phyloP scores from a whole-genome alignment of 2,888 invertebrate genomes.

The Cantharis nigra region DNA sequence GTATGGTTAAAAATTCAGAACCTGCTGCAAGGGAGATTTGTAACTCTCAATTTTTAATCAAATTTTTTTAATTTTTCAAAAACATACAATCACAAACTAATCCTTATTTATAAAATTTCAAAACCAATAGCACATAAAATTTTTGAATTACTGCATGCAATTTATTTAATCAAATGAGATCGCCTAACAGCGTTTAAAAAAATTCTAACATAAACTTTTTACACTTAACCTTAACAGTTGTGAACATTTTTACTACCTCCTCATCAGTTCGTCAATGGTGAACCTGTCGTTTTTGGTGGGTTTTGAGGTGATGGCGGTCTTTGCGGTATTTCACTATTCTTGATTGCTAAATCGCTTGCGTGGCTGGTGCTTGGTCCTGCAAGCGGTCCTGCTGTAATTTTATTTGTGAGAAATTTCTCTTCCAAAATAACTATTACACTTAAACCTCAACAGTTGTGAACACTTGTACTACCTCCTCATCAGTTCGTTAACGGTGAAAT shows the following conservation, averaged over 20 bases:
- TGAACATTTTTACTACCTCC: constrained; percentile 64
- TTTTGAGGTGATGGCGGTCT: constrained; percentile 63
- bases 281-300: constrained; percentile 76
- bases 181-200: background rate
- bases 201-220: background rate
- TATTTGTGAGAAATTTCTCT: too few species aligned
- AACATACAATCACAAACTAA: too few species aligned
- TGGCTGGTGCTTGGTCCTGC: constrained; percentile 32
- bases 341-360: constrained; percentile 55
- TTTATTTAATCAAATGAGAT: background rate
- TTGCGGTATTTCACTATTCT: constrained; percentile 50
- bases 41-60: background rate
- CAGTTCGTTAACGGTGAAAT: constrained; percentile 86
- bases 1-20: too few species aligned
- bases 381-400: too few species aligned
- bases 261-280: constrained; percentile 90
- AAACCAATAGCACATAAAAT: background rate
- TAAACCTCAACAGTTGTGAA: background rate
- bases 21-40: too few species aligned
- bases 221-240: background rate
- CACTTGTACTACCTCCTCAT: constrained; percentile 73
- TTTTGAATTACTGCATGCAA: background rate
- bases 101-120: constrained; percentile 1
- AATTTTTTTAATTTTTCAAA: constrained; percentile 19
- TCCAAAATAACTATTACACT: too few species aligned